These are phyloP conservation scores for Samia ricini DNA, from an alignment of 1,140 invertebrate genomes.

Conservation along the genomic window DNA sequence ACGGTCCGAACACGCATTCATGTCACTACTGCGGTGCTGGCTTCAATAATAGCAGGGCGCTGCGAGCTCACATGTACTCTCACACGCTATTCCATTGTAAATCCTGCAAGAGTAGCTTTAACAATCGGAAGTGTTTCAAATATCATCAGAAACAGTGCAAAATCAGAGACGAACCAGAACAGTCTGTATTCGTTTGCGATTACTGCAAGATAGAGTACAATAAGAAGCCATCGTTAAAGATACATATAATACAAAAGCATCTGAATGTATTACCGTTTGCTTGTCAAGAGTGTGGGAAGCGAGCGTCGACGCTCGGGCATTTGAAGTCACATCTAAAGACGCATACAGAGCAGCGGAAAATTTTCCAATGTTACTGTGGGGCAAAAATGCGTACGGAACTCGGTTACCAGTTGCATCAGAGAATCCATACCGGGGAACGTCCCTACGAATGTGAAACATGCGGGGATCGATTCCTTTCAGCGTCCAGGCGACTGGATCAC, in stretches of 20 bases:
- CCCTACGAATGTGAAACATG: conserved; percentile 85
- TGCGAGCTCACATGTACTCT: conserved; percentile 42
- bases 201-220: conserved; percentile 54
- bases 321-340: conserved; percentile 57
- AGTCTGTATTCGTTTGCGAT: conserved; percentile 50
- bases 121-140: conserved; percentile 50
- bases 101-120: conserved; percentile 41
- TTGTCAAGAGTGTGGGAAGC: conserved; percentile 63
- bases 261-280: conserved; percentile 49
- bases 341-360: conserved; percentile 50
- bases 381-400: conserved; percentile 49
- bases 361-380: conserved; percentile 62
- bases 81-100: conserved; percentile 51
- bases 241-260: conserved; percentile 70
- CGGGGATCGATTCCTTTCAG: conserved; percentile 75
- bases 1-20: conserved; percentile 18
- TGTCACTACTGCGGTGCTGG: conserved; percentile 44
- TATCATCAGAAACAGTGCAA: conserved; percentile 45
- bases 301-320: conserved; percentile 60
- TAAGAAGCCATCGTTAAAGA: conserved; percentile 60
- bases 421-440: conserved; percentile 85
- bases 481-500: conserved; percentile 61
- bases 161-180: background rate
- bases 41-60: conserved; percentile 41
- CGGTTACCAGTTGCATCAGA: conserved; percentile 56